Evolutionary conservation across 1,140 invertebrate genomes (phyloP), one percentile per base, ranked within the genome.

Genomic region (Bombus impatiens): DNA sequence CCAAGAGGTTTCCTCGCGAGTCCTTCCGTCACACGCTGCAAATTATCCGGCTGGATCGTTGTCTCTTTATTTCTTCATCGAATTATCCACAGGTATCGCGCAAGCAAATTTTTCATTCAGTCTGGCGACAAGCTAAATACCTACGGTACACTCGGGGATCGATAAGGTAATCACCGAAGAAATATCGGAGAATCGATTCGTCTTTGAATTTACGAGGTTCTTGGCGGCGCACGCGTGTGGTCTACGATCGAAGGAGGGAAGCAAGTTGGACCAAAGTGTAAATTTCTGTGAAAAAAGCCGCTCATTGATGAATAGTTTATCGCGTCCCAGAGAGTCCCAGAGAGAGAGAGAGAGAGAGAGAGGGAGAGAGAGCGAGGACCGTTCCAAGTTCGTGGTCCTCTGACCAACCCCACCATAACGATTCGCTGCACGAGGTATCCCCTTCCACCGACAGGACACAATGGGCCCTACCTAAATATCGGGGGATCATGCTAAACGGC

Each of bases 401-500:
- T 40, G 40, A 22, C 44, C 40, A 44, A n/a, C 85, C 62, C 70
- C 59, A 67, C 67, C 74, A 35, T 87, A 76, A 82, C 84, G 78
- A 76, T 57, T 47, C 84, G 37, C 59, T 70, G 79, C 71, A 75
- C 78, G 84, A 75, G 84, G 70, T 37, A 53, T 72, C 85, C 74
- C 85, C 77, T 47, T 68, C 77, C 65, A 53, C 25, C 32, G 42
- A 25, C 87, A 78, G 87, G 90, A 87, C 86, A 86, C 86, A 86
- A 91, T 83, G 88, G 91, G 92, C 91, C 91, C 92, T 92, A 91
- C 92, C 93, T 93, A 93, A 94, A 93, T 93, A 93, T 93, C 91
- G 92, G 89, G 88, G 93, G 91, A 95, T 94, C 94, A 94, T 94
- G 94, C 94, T 95, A 95, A 95, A 95, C 93, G 94, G 93, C 92